phyloP scores from a whole-genome alignment of 2,888 invertebrate species.

The Nomada fabriciana region DNA sequence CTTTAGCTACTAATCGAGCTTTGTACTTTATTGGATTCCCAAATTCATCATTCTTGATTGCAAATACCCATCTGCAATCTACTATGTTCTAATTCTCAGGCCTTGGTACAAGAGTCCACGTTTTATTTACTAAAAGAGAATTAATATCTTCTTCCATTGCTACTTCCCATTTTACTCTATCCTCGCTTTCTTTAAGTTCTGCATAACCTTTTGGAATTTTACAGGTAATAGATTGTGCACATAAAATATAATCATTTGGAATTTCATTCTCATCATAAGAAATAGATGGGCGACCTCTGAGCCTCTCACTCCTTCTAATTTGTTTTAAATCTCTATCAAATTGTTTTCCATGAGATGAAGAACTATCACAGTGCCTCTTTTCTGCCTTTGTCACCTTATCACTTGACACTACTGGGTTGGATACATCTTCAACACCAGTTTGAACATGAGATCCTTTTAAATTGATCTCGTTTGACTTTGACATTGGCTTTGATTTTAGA shows the following conservation, averaged over 20 bases:
- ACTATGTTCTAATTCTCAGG: neutral
- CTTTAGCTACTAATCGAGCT: neutral
- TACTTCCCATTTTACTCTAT: neutral
- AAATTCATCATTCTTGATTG: neutral
- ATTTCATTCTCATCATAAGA: neutral
- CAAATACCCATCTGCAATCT: neutral
- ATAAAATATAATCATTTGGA: slow-evolving; percentile 1
- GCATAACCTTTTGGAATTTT: neutral
- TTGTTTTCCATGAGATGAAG: neutral
- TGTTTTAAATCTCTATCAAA: neutral
- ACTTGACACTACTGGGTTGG: slow-evolving; percentile 2
- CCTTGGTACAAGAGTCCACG: neutral
- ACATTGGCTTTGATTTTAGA: too few relatives aligned
- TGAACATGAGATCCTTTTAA: too few relatives aligned
- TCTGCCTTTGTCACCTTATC: neutral
- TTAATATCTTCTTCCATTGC: too few relatives aligned
- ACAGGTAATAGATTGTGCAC: neutral
- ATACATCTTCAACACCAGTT: too few relatives aligned
- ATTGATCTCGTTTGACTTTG: too few relatives aligned
- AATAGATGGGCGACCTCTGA: neutral
- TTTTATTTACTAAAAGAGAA: too few relatives aligned
- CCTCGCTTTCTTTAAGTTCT: neutral
- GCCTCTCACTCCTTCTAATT: neutral
- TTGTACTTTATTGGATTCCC: slow-evolving; percentile 7
- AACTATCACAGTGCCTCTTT: neutral